phyloP scores from a whole-genome alignment of 2,888 invertebrate species.

The Aelia acuminata region DNA sequence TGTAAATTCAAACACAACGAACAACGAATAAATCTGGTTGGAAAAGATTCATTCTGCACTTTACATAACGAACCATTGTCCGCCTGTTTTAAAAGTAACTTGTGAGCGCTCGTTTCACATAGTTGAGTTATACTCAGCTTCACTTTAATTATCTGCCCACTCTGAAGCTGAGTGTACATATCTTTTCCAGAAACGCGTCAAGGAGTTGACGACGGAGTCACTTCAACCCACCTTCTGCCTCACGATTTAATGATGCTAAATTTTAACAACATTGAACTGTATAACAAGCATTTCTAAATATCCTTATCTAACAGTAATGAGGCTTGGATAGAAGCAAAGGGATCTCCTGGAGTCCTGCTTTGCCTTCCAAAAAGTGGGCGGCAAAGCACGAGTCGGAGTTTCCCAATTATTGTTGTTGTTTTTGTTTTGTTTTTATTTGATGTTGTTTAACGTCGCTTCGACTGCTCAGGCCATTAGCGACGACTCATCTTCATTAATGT shows the following conservation, averaged over 20 bases:
- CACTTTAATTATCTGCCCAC: conserved; percentile 37
- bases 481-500: too few species aligned
- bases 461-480: too few species aligned
- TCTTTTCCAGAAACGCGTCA: not conserved
- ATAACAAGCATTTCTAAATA: not conserved
- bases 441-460: too few species aligned
- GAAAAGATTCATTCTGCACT: conserved; percentile 42
- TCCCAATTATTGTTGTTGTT: too few species aligned
- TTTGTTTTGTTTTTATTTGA: too few species aligned
- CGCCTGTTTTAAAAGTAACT: conserved; percentile 46
- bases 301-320: too few species aligned
- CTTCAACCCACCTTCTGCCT: not conserved
- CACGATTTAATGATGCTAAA: not conserved
- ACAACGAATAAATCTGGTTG: conserved; percentile 11
- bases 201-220: not conserved
- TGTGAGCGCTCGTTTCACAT: conserved; percentile 15
- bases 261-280: not conserved
- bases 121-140: conserved; percentile 29
- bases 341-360: too few species aligned
- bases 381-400: too few species aligned
- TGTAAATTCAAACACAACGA: conserved; percentile 22
- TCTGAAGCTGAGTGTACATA: not conserved
- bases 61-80: conserved; percentile 51
- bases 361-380: too few species aligned
- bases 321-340: too few species aligned